A percentile compares a stretch with the other conserved stretches of the same genome.
Evolutionary conservation across 1,140 invertebrate species (phyloP).

Genomic region (Adelges cooleyi): DNA sequence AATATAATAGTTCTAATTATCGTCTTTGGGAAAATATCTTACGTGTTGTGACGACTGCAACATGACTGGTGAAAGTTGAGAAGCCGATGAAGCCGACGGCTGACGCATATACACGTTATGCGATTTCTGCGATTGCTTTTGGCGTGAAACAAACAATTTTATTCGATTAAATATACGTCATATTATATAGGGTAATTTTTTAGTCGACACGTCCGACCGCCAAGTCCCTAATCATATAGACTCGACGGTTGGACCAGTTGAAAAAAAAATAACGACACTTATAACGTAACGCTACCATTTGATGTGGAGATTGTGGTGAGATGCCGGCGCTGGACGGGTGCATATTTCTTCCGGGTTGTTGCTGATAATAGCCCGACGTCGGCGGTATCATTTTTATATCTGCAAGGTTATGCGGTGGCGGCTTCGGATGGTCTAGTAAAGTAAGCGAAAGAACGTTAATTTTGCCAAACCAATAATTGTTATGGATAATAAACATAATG

Average conservation of each 20-base stretch:
- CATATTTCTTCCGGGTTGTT: not conserved
- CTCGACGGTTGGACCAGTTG: too few relatives aligned
- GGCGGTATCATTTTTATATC: not conserved
- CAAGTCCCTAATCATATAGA: too few relatives aligned
- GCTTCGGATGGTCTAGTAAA: constrained; percentile 5
- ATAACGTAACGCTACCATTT: too few relatives aligned
- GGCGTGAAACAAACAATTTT: too few relatives aligned
- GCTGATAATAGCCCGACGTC: not conserved
- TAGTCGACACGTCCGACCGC: too few relatives aligned
- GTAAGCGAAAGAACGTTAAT: too few relatives aligned
- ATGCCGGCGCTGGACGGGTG: not conserved
- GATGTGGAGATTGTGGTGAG: not conserved
- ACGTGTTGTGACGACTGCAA: constrained; percentile 5
- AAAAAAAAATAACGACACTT: too few relatives aligned
- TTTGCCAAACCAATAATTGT: too few relatives aligned
- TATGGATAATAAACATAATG: too few relatives aligned
- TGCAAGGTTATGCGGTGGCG: not conserved
- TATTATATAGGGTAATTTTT: too few relatives aligned
- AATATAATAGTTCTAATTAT: not conserved
- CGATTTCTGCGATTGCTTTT: not conserved
- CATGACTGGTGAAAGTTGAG: not conserved
- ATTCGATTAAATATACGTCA: too few relatives aligned
- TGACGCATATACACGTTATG: constrained; percentile 6
- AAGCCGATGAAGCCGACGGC: not conserved
- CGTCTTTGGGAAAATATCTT: not conserved